Conservation (phyloP, 1,140 invertebrate species). For the Platyura marginata region DNA sequence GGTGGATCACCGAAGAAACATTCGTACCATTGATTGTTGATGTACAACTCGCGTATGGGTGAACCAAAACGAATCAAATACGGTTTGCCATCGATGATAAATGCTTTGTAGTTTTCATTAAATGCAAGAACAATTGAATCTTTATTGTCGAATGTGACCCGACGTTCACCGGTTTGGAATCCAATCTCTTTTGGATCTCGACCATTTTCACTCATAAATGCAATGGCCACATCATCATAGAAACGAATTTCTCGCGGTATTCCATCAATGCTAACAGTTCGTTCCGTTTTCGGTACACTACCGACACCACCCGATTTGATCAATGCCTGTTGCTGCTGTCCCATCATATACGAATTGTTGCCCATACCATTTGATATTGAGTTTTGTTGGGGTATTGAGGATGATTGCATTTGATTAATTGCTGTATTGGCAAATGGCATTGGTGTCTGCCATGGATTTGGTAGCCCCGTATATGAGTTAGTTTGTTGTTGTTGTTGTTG, state of each 20-base stretch:
- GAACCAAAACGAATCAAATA: slow-evolving; percentile 75
- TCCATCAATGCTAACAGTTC: slow-evolving; percentile 72
- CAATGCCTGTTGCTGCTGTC: slow-evolving; percentile 9
- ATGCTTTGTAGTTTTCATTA: slow-evolving; percentile 51
- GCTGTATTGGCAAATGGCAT: neutral
- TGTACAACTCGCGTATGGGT: slow-evolving; percentile 77
- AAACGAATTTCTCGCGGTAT: slow-evolving; percentile 65
- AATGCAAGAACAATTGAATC: slow-evolving; percentile 45
- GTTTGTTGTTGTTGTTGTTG: neutral
- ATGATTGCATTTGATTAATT: too few relatives aligned
- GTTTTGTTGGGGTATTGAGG: slow-evolving; percentile 33
- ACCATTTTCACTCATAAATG: slow-evolving; percentile 59
- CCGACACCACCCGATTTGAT: neutral
- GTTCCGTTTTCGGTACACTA: slow-evolving; percentile 19
- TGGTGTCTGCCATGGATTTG: neutral
- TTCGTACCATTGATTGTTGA: slow-evolving; percentile 73
- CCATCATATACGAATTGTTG: neutral
- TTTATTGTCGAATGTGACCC: slow-evolving; percentile 49
- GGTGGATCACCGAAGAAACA: slow-evolving; percentile 83
- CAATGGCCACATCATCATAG: slow-evolving; percentile 66
- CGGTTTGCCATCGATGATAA: slow-evolving; percentile 45
- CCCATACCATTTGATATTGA: slow-evolving; percentile 23
- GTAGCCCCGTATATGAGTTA: neutral
- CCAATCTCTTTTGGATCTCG: slow-evolving; percentile 62
- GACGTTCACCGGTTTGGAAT: slow-evolving; percentile 50